Conservation (phyloP, 2,888 invertebrate genomes). For the Girardia tigrina region DNA sequence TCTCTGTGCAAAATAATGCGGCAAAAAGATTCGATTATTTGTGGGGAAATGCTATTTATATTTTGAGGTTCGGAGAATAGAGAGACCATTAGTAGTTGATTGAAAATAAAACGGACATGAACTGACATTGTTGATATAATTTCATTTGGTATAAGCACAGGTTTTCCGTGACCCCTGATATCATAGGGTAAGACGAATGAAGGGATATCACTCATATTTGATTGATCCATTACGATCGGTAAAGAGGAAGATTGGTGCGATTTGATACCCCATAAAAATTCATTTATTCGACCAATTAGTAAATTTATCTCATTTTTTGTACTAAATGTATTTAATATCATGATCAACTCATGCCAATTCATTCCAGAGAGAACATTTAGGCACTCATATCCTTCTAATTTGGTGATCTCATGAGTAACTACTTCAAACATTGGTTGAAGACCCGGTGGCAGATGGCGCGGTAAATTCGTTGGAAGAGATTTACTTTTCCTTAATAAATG, state of each 20-base stretch:
- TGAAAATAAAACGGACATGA: constrained; percentile 6
- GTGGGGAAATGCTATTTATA: background rate
- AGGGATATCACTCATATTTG: background rate
- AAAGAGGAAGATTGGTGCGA: background rate
- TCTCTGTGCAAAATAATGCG: constrained; percentile 8
- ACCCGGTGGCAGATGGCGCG: constrained; percentile 21
- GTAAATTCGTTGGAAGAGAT: background rate
- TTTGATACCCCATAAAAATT: background rate
- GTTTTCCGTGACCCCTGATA: constrained; percentile 5
- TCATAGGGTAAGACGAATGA: background rate
- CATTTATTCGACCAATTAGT: constrained; percentile 7
- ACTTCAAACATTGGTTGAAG: constrained; percentile 18
- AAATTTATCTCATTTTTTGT: background rate
- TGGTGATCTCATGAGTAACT: background rate
- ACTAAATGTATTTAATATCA: background rate
- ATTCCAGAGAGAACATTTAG: background rate
- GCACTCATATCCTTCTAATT: background rate
- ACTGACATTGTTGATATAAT: background rate
- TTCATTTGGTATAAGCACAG: background rate
- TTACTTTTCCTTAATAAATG: constrained; percentile 30
- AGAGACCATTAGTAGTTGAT: background rate
- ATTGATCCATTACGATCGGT: background rate
- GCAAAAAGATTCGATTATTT: constrained; percentile 25
- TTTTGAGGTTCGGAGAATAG: background rate
- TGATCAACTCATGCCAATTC: constrained; percentile 7